Conservation (phyloP, 1,140 invertebrate species). For the Chelonus insularis region DNA sequence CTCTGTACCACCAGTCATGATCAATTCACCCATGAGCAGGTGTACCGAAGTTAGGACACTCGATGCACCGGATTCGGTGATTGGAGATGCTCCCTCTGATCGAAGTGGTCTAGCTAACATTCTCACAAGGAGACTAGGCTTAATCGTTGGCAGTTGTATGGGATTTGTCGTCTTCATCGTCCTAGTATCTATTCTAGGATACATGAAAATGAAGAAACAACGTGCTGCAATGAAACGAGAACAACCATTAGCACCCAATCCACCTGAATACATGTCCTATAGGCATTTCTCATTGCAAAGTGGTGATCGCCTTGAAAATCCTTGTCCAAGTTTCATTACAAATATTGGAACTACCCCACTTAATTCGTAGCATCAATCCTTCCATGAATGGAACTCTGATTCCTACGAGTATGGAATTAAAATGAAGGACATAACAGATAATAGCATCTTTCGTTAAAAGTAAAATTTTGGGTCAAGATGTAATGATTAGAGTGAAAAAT, state of each 20-base stretch:
- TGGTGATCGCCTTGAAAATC: constrained; percentile 50
- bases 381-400: constrained; percentile 36
- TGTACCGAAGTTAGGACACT: constrained; percentile 78
- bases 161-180: constrained; percentile 83
- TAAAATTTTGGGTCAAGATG: constrained; percentile 13
- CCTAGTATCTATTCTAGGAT: constrained; percentile 79
- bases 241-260: constrained; percentile 65
- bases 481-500: constrained; percentile 23
- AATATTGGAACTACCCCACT: constrained; percentile 51
- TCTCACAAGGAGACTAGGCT: constrained; percentile 75
- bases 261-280: constrained; percentile 75
- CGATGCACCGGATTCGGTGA: constrained; percentile 68
- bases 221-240: constrained; percentile 73
- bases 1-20: constrained; percentile 66
- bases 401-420: constrained; percentile 43
- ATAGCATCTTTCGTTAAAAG: constrained; percentile 42
- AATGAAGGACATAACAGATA: constrained; percentile 45
- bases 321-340: constrained; percentile 57
- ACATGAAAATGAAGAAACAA: constrained; percentile 84
- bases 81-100: constrained; percentile 66
- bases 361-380: constrained; percentile 54
- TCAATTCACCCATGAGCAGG: constrained; percentile 73
- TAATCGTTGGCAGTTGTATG: constrained; percentile 83
- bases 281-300: constrained; percentile 67
- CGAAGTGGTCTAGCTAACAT: constrained; percentile 66